Evolutionary conservation across 2,797 vertebrate species (phyloP), one percentile per base, ranked within the genome.

Genomic region (Cuculus canorus): DNA sequence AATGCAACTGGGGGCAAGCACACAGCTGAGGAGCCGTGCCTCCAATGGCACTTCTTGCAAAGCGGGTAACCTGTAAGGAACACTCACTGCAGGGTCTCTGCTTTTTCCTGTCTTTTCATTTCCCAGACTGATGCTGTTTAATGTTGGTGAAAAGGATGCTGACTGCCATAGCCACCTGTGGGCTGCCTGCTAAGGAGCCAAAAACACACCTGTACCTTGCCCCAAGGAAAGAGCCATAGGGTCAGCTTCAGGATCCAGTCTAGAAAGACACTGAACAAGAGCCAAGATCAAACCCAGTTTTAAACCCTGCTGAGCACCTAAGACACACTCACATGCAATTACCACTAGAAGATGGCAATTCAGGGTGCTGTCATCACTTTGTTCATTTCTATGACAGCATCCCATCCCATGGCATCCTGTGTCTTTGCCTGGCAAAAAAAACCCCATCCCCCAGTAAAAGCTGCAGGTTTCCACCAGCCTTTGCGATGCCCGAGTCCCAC

Each of bases 381-480:
- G 37, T 27, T 89, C 17, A 17, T 41, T 70, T 82, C 71, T 50
- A 13, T 37, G 45, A 57, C 56, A 77, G 75, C 82, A 72, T 41
- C n/a, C 70, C 37, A 32, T 63, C 64, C 73, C 28, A 7, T 66
- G 80, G 52, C 64, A 91, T 68, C 70, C 68, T 5, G 12, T 4
- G 8, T 18, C 63, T 90, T 43, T n/a, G 60, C 82, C 70, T 65
- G 65, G 80, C 84, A 61, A 4, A 80, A 71, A 86, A 79, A 48
- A 86, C 48, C 83, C 60, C 90, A 86, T 88, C 82, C 61, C 75
- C 69, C 56, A 65, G 72, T 18, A 87, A 87, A 86, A 88, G 81
- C 86, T 77, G 89, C 86, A 79, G 80, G 32, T 88, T 94, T 96
- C 77, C 86, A 81, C 39, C 66, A 70, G 83, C 56, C 76, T 89